These are phyloP conservation scores for Hydrozoanthus gracilis DNA, from an alignment of 92 coral and sea anemone genomes.

Conservation along the genomic window DNA sequence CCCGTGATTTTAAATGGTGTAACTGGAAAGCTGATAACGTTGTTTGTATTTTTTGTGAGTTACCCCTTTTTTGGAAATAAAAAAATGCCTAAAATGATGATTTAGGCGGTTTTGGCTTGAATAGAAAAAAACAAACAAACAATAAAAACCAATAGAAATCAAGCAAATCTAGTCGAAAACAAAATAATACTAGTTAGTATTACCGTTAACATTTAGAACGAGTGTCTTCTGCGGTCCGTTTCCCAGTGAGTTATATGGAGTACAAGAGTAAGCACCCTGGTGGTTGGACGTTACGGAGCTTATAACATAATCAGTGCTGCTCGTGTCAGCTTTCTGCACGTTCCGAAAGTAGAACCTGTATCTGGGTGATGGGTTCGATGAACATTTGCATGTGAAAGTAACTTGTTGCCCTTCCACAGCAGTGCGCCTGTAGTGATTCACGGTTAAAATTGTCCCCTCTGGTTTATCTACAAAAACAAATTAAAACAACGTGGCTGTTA, in stretches of 20 bases:
- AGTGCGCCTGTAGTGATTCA: constrained; percentile 7
- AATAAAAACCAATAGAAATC: no score
- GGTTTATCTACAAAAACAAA: constrained; percentile 36
- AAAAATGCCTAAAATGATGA: no score
- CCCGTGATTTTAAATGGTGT: no score
- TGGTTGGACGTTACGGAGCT: neutral
- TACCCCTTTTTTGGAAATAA: no score
- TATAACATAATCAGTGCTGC: neutral
- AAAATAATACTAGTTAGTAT: neutral
- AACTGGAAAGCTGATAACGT: no score
- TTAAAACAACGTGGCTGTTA: no score
- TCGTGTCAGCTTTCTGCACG: neutral
- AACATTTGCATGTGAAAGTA: constrained; percentile 1
- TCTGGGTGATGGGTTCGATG: neutral
- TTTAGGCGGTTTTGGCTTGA: no score
- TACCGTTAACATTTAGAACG: constrained; percentile 21
- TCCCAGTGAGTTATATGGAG: constrained; percentile 17
- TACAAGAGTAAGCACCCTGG: constrained; percentile 13
- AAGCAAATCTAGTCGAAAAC: no score
- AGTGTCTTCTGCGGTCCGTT: constrained; percentile 19
- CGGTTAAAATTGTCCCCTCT: constrained; percentile 7
- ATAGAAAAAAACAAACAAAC: no score
- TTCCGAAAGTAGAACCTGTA: neutral
- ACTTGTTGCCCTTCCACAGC: constrained; percentile 8
- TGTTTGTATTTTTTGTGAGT: no score